phyloP scores from a whole-genome alignment of 2,888 invertebrate genomes.

The Nymphalis polychloros region DNA sequence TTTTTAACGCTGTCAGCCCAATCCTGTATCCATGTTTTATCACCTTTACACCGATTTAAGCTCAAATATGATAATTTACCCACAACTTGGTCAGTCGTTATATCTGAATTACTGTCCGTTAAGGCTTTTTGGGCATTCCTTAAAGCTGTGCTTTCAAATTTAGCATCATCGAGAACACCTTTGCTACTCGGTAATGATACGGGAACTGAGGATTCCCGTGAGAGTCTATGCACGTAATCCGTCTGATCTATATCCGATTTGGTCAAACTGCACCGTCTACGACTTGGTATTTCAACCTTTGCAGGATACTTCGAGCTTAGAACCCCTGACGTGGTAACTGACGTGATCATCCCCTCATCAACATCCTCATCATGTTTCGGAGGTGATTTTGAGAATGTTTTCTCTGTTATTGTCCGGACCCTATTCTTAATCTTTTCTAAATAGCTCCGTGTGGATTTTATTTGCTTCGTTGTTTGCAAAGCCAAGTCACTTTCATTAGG shows the following conservation, averaged over 20 bases:
- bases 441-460: conserved; percentile 80
- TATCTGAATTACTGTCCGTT: conserved; percentile 58
- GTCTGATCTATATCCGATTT: conserved; percentile 87
- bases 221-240: conserved; percentile 78
- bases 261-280: conserved; percentile 82
- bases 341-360: conserved; percentile 85
- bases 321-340: conserved; percentile 87
- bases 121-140: conserved; percentile 67
- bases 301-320: conserved; percentile 77
- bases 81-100: conserved; percentile 65
- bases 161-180: conserved; percentile 50
- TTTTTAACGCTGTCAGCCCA: conserved; percentile 84
- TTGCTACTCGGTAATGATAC: conserved; percentile 67
- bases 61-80: conserved; percentile 74
- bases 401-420: conserved; percentile 79
- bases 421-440: conserved; percentile 84
- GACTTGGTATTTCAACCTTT: conserved; percentile 57
- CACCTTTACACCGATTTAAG: conserved; percentile 75
- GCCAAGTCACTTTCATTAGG: conserved; percentile 73
- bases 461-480: conserved; percentile 74
- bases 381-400: conserved; percentile 79
- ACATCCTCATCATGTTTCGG: conserved; percentile 69
- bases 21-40: conserved; percentile 83
- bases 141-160: conserved; percentile 71
- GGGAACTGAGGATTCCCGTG: conserved; percentile 72